These are phyloP conservation scores for Diabrotica balteata DNA, from an alignment of 2,888 invertebrate genomes.

Conservation along the genomic window DNA sequence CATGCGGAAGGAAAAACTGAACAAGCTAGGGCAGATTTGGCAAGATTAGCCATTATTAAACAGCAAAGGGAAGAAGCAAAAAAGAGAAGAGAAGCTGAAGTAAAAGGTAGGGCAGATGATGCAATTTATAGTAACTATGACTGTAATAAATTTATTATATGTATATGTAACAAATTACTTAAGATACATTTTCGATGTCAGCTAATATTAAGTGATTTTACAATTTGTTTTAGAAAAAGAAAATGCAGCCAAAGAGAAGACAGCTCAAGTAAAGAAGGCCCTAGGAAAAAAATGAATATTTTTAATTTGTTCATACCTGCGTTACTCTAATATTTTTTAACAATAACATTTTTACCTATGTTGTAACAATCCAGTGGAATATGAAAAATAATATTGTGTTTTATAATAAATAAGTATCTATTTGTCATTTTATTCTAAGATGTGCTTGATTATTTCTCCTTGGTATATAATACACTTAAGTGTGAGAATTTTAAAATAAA, in stretches of 20 bases:
- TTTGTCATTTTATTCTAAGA: no score
- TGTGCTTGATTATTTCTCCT: no score
- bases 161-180: no score
- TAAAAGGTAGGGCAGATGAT: conserved; percentile 63
- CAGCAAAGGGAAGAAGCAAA: conserved; percentile 96
- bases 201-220: no score
- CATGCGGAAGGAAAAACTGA: conserved; percentile 96
- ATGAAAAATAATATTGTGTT: conserved; percentile 16
- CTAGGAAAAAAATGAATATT: conserved; percentile 64
- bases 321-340: conserved; percentile 8
- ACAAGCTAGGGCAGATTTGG: conserved; percentile 93
- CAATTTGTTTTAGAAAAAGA: conserved; percentile 64
- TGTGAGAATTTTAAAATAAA: no score
- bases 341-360: conserved; percentile 8
- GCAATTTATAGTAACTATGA: no score
- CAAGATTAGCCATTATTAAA: conserved; percentile 89
- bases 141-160: conserved; percentile 34
- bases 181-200: no score
- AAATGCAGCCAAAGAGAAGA: conserved; percentile 66
- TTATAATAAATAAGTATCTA: conserved; percentile 11
- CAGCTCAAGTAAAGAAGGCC: conserved; percentile 68
- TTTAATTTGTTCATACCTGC: background rate
- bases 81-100: conserved; percentile 87
- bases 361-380: conserved; percentile 7
- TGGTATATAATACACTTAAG: no score